Conservation (phyloP, 2,888 invertebrate genomes). For the Tuta absoluta region DNA sequence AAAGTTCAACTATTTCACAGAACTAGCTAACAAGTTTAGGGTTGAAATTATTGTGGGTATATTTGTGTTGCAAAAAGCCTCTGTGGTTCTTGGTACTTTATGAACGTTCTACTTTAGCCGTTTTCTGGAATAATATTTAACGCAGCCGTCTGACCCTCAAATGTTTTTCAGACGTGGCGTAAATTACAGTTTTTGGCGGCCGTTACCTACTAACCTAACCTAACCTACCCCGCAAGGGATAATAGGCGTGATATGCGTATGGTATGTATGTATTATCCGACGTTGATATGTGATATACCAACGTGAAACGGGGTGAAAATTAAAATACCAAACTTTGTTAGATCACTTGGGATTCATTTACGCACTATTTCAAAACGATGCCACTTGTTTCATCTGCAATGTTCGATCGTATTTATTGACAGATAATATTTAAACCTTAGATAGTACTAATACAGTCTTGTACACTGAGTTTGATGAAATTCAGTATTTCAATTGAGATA, state of each 20-base stretch:
- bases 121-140: neutral
- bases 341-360: neutral
- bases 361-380: neutral
- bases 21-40: conserved; percentile 4
- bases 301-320: neutral
- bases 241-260: too few relatives aligned
- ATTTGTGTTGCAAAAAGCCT: neutral
- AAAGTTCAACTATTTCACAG: conserved; percentile 11
- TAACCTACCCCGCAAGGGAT: too few relatives aligned
- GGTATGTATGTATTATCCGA: too few relatives aligned
- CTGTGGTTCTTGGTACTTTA: neutral
- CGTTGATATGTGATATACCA: neutral
- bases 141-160: too few relatives aligned
- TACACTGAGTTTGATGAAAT: too few relatives aligned
- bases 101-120: neutral
- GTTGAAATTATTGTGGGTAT: neutral
- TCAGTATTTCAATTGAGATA: too few relatives aligned
- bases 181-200: too few relatives aligned
- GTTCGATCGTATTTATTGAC: neutral
- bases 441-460: too few relatives aligned
- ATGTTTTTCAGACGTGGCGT: too few relatives aligned
- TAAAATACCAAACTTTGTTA: neutral
- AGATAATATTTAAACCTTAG: neutral
- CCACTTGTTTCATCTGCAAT: neutral
- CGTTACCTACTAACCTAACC: too few relatives aligned